These are phyloP conservation scores for Volucella zonaria DNA, from an alignment of 2,888 invertebrate species.

Conservation along the genomic window DNA sequence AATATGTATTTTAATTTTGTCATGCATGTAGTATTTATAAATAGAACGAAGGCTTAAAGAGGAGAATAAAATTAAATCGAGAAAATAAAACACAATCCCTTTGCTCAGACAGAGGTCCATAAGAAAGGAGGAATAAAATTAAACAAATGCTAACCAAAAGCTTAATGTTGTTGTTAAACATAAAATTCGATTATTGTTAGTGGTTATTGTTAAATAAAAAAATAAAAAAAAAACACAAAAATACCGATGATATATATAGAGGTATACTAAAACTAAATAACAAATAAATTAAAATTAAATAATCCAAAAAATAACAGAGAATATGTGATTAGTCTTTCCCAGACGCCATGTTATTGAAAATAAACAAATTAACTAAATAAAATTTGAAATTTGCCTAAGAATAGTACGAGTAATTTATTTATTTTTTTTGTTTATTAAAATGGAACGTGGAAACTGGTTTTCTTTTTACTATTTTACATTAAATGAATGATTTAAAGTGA, in stretches of 20 bases:
- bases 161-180: slow-evolving; percentile 37
- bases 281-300: slow-evolving; percentile 52
- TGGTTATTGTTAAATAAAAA: slow-evolving; percentile 52
- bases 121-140: slow-evolving; percentile 19
- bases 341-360: slow-evolving; percentile 80
- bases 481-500: neutral
- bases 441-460: slow-evolving; percentile 50
- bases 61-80: slow-evolving; percentile 11
- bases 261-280: slow-evolving; percentile 62
- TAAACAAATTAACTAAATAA: slow-evolving; percentile 75
- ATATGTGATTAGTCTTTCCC: slow-evolving; percentile 83
- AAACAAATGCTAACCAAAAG: slow-evolving; percentile 61
- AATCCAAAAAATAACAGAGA: slow-evolving; percentile 59
- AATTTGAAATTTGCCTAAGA: slow-evolving; percentile 66
- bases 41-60: slow-evolving; percentile 27
- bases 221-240: neutral
- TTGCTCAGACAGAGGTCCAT: slow-evolving; percentile 10
- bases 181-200: slow-evolving; percentile 56
- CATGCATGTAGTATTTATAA: slow-evolving; percentile 54
- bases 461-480: slow-evolving; percentile 12
- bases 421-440: slow-evolving; percentile 67
- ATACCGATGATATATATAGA: slow-evolving; percentile 45
- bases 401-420: slow-evolving; percentile 51
- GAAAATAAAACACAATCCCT: slow-evolving; percentile 24
- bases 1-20: slow-evolving; percentile 28